Evolutionary conservation across 2,113 vertebrate species (phyloP).

Genomic region (Podarcis cretensis): DNA sequence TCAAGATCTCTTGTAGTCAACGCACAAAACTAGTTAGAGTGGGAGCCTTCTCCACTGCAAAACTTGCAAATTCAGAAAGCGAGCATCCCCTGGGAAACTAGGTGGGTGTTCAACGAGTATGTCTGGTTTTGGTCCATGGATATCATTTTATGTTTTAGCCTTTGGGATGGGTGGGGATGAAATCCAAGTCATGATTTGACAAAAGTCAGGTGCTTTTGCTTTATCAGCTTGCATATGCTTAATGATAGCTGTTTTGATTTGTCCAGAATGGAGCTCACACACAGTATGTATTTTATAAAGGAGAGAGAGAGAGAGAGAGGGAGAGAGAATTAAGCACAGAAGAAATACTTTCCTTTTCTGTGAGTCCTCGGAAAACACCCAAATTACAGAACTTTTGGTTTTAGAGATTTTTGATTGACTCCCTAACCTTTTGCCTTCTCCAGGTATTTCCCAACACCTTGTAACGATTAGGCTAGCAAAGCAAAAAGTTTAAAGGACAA

Average conservation of each 20-base stretch:
- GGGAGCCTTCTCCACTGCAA: neutral
- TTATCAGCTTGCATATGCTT: neutral
- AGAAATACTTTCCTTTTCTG: neutral
- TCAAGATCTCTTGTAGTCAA: neutral
- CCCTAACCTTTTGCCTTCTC: constrained; percentile 52
- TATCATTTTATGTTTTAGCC: neutral
- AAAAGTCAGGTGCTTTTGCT: neutral
- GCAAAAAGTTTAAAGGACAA: constrained; percentile 55
- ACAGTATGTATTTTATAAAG: neutral
- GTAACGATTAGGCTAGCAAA: constrained; percentile 56
- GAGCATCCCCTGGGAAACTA: neutral
- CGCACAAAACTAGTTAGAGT: neutral
- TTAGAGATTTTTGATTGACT: constrained; percentile 25
- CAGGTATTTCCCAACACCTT: constrained; percentile 61
- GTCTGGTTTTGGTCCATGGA: neutral
- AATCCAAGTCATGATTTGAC: neutral
- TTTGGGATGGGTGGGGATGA: neutral
- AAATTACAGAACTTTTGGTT: constrained; percentile 33
- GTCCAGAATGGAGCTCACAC: neutral
- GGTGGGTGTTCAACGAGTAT: neutral
- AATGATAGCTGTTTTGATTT: fast-evolving
- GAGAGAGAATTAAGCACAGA: fast-evolving
- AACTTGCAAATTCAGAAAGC: neutral
- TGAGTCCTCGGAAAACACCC: neutral
- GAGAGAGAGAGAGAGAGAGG: neutral